phyloP scores from a whole-genome alignment of 1,140 invertebrate genomes.

The Ptiloglossa arizonensis region DNA sequence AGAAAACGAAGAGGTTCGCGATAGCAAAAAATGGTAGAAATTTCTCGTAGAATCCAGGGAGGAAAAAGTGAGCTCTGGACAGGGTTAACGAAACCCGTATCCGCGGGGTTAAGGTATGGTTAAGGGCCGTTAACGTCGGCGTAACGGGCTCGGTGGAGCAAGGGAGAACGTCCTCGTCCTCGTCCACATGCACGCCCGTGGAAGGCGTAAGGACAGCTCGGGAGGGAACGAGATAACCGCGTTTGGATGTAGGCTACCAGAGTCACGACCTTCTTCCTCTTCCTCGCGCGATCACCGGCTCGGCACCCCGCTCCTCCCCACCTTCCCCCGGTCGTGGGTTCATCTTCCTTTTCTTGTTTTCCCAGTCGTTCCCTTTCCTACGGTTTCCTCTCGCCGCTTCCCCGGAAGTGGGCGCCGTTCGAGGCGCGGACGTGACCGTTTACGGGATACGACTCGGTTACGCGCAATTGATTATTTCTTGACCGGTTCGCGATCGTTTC shows the following conservation, averaged over 20 bases:
- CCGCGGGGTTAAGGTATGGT: constrained; percentile 53
- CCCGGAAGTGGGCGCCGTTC: constrained; percentile 35
- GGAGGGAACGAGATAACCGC: constrained; percentile 69
- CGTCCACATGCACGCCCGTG: constrained; percentile 7
- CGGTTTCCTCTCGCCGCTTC: constrained; percentile 33
- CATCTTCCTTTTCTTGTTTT: constrained; percentile 73
- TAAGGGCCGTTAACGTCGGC: constrained; percentile 65
- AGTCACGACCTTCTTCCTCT: constrained; percentile 81
- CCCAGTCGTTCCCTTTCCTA: constrained; percentile 17
- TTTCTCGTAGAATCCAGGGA: no score
- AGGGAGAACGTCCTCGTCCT: constrained; percentile 12
- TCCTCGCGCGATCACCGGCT: constrained; percentile 66
- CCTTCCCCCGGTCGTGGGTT: constrained; percentile 55
- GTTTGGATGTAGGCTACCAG: constrained; percentile 80
- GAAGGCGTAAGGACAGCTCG: constrained; percentile 67
- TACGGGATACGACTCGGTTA: constrained; percentile 10
- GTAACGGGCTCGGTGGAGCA: constrained; percentile 49
- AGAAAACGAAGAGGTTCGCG: no score
- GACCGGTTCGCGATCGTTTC: neutral
- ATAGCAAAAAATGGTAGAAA: no score
- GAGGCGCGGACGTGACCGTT: constrained; percentile 18
- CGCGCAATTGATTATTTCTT: constrained; percentile 13
- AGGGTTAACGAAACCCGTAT: constrained; percentile 38
- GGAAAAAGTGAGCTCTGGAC: no score
- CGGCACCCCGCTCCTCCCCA: constrained; percentile 26